These are phyloP conservation scores for Anguilla megastoma DNA, from an alignment of 2,797 vertebrate species.

Conservation along the genomic window DNA sequence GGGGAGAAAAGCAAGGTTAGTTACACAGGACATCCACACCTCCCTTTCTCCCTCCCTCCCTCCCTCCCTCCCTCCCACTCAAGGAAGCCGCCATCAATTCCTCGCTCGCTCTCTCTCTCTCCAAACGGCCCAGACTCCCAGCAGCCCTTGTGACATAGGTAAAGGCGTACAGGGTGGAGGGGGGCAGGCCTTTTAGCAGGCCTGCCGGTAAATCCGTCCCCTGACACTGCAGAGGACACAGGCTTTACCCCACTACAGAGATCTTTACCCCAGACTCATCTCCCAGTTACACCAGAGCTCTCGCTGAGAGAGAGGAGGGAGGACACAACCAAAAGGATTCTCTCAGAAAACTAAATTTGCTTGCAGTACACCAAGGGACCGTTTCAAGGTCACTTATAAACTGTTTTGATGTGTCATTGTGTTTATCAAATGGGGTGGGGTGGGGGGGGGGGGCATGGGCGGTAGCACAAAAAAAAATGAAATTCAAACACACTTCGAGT, in stretches of 20 bases:
- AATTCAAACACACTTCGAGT: slow-evolving; percentile 16
- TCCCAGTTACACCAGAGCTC: too few species aligned
- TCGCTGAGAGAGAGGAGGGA: not conserved
- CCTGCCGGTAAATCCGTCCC: too few species aligned
- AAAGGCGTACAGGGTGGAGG: too few species aligned
- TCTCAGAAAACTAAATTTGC: not conserved
- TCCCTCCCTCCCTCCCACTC: too few species aligned
- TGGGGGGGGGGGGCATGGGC: too few species aligned
- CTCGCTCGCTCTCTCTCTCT: not conserved
- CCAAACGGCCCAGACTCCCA: not conserved
- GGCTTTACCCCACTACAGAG: too few species aligned
- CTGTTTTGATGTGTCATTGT: slow-evolving; percentile 46
- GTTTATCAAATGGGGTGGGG: not conserved
- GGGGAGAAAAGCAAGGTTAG: slow-evolving; percentile 67
- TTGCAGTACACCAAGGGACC: slow-evolving; percentile 77
- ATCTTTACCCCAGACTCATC: too few species aligned
- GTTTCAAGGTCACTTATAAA: slow-evolving; percentile 43
- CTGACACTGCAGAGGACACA: too few species aligned
- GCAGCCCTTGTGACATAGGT: not conserved
- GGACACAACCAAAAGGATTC: not conserved
- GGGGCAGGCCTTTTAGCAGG: too few species aligned
- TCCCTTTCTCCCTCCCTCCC: not conserved
- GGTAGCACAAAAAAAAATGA: slow-evolving; percentile 7
- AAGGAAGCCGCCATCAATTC: too few species aligned
- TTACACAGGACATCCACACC: not conserved